Evolutionary conservation across 2,888 invertebrate species (phyloP), one percentile per base, ranked within the genome.

Genomic region (Drosophila lacicola): DNA sequence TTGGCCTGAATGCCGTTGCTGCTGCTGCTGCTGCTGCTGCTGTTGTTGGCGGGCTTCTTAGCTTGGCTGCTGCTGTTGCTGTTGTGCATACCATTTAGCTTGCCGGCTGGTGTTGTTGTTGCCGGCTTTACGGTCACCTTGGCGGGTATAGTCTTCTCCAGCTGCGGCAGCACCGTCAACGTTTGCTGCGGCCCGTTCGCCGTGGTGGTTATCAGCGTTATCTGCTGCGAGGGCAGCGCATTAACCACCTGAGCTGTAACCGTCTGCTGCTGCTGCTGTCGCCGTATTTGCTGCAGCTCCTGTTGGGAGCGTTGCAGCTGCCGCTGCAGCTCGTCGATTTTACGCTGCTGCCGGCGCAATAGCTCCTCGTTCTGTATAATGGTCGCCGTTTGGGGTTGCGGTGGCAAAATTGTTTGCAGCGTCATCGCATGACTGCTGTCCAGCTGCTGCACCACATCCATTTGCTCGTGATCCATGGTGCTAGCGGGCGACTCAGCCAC

Each of bases 301-400:
- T 96, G 94, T 29, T 82, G 95, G 1, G 96, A 96, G 75, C 95
- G 95, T 68, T 96, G 95, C 77, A 97, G 90, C 88, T 97, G 96
- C 3, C 97, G 93, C 91, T 98, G 97, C 47, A 98, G 93, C 88
- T 97, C 97, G 88, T 97, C 96, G 80, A 98, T 98, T 92, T 96
- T 96, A 57, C 96, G 95, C 86, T 96, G 95, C 91, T 98, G 98
- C 87, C 97, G 96, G 69, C 95, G 94, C 56, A 97, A 95, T 67
- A 97, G 95, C 82, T 97, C 96, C 86, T 97, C 96, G 68, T 94
- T 94, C 4, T 92, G 78, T 88, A 93, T 73, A 78, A 93, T 91
- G 3, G 91, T 91, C n/a, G 91, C 91, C 14, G 90, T 90, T 47
- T 92, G 92, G 0, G 92, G 91, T 46, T 91, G 91, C 0, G 90